Conservation (phyloP, 2,888 invertebrate genomes). For the Idaea biselata region DNA sequence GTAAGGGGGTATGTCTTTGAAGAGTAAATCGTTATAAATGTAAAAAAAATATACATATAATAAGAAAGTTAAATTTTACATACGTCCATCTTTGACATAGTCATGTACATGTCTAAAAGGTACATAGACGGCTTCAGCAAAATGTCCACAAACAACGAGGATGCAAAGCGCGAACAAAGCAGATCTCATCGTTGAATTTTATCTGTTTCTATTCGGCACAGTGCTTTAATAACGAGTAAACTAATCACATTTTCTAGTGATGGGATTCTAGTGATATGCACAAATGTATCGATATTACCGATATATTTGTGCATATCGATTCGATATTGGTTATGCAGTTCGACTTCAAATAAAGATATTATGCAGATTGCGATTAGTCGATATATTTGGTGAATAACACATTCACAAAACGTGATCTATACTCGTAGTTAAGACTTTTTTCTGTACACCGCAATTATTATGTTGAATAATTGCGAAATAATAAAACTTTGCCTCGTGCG, state of each 20-base stretch:
- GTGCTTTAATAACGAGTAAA: constrained; percentile 2
- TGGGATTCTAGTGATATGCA: too few species aligned
- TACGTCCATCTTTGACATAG: constrained; percentile 70
- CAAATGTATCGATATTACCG: too few species aligned
- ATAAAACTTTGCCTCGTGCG: too few species aligned
- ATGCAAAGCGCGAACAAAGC: constrained; percentile 14
- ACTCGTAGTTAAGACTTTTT: too few species aligned
- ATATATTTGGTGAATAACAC: too few species aligned
- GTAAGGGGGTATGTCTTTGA: too few species aligned
- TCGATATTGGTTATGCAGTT: background rate
- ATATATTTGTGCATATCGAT: background rate
- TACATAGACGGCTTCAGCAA: constrained; percentile 11
- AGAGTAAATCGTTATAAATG: too few species aligned
- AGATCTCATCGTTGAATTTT: constrained; percentile 16
- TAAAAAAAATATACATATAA: background rate
- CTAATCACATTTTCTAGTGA: constrained; percentile 16
- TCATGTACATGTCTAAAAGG: constrained; percentile 39
- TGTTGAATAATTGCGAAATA: too few species aligned
- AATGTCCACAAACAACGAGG: constrained; percentile 8
- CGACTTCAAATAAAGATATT: background rate
- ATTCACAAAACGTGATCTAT: too few species aligned
- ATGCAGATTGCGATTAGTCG: constrained; percentile 6
- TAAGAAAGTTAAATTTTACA: constrained; percentile 35
- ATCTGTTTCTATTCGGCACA: constrained; percentile 12
- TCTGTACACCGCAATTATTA: too few species aligned